Evolutionary conservation across 1,140 invertebrate species (phyloP), one percentile per base, ranked within the genome.

Genomic region (Hyphantria cunea): DNA sequence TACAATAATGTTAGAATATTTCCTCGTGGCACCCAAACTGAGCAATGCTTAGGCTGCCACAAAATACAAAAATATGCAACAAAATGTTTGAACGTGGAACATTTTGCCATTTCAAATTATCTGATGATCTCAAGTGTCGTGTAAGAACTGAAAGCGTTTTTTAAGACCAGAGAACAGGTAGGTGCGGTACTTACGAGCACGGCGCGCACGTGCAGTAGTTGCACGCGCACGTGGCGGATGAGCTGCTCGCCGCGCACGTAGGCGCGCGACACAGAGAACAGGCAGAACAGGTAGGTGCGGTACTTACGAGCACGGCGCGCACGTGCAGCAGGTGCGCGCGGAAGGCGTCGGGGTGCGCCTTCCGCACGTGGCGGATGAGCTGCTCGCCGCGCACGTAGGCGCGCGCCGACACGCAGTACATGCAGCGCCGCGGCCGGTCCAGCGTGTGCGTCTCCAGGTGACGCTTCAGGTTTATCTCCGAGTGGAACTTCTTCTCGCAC

Each of bases 171-270:
- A n/a, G n/a, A n/a, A n/a, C n/a, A n/a, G n/a, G n/a, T n/a, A n/a
- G n/a, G n/a, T n/a, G n/a, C n/a, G n/a, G 17, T 11, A 78, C 77
- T 70, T 11, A 89, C 86, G 64, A 89, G 70, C 14, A 87, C 86
- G 9, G 47, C 45, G 0, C 84, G 78, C 68, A 89, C 86, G 69
- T 86, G 84, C 67, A 53, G 32, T 39, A 89, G 77, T 10, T 86
- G 80, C 25, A 74, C 69, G 31, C 86, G 78, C 70, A 89, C 84
- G 70, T 89, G 86, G 8, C 80, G 76, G 51, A 86, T 67, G 15
- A 87, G 78, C 72, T 86, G 80, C 68, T 82, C 79, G 72, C 84
- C 84, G 70, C 86, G 82, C 39, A 82, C 74, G 86, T 86, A 89
- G 11, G 86, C 86, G 49, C 86, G 79, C 42, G 70, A 53, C 72